Evolutionary conservation across 1,140 invertebrate genomes (phyloP).

Genomic region (Halesus radiatus): DNA sequence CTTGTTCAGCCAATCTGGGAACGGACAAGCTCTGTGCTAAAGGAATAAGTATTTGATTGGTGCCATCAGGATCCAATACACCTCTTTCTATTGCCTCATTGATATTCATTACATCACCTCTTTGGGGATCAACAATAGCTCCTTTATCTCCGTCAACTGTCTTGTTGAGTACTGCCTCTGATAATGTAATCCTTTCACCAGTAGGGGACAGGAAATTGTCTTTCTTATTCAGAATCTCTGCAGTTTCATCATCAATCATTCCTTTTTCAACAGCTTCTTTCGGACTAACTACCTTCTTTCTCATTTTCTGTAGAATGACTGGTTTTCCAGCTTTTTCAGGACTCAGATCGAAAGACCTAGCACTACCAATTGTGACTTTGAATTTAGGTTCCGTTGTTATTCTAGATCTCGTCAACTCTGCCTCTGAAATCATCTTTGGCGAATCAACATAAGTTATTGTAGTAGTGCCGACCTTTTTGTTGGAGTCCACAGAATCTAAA

Average conservation of each 20-base stretch:
- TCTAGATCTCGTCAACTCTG: constrained; percentile 72
- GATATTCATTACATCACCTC: constrained; percentile 84
- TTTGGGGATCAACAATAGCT: constrained; percentile 85
- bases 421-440: constrained; percentile 47
- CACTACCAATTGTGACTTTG: constrained; percentile 75
- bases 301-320: constrained; percentile 83
- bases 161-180: constrained; percentile 82
- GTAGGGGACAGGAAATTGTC: constrained; percentile 71
- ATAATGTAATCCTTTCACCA: constrained; percentile 76
- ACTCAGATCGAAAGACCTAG: constrained; percentile 68
- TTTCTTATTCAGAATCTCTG: constrained; percentile 74
- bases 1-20: constrained; percentile 86
- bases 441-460: constrained; percentile 31
- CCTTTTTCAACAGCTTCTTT: constrained; percentile 80
- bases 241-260: constrained; percentile 82
- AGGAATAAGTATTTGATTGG: constrained; percentile 85
- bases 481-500: constrained; percentile 43
- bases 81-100: constrained; percentile 88
- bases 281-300: constrained; percentile 80
- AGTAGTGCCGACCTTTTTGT: constrained; percentile 38
- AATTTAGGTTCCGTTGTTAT: constrained; percentile 79
- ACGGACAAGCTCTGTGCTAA: constrained; percentile 85
- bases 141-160: constrained; percentile 83
- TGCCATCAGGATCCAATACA: constrained; percentile 83
- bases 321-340: constrained; percentile 76